Percentiles rank a stretch among this genome's conserved stretches.
These are phyloP conservation scores for Crocallis elinguaria DNA, from an alignment of 2,888 invertebrate species.

Conservation along the genomic window DNA sequence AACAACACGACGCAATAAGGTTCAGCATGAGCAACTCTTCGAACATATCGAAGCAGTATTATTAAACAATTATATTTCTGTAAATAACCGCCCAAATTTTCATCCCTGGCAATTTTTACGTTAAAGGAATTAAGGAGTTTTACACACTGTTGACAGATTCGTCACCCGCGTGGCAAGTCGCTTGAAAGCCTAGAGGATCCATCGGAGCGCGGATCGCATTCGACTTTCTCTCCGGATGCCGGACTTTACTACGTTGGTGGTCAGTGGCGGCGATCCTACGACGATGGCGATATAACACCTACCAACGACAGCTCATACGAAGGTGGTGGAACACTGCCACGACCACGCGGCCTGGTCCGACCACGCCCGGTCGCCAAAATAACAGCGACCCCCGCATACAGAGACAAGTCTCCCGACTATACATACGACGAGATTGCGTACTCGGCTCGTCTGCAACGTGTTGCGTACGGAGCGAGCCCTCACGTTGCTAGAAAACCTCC, in stretches of 20 bases:
- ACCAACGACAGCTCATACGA: conserved; percentile 90
- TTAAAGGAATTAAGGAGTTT: conserved; percentile 2
- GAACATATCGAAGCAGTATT: conserved; percentile 19
- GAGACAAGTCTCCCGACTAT: conserved; percentile 76
- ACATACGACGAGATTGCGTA: conserved; percentile 80
- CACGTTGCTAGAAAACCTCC: conserved; percentile 91
- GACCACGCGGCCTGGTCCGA: conserved; percentile 92
- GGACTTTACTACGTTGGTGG: conserved; percentile 85
- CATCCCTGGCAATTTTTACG: neutral
- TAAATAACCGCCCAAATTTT: conserved; percentile 13
- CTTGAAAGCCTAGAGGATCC: conserved; percentile 94
- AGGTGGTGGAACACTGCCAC: conserved; percentile 94
- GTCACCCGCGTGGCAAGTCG: conserved; percentile 93
- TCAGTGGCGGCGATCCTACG: conserved; percentile 91
- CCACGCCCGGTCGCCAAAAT: conserved; percentile 93
- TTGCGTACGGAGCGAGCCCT: conserved; percentile 87
- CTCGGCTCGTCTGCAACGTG: conserved; percentile 78
- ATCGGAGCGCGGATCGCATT: conserved; percentile 86
- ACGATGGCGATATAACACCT: conserved; percentile 94
- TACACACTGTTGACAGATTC: conserved; percentile 84
- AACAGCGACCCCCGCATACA: conserved; percentile 80
- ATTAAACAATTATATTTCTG: conserved; percentile 11
- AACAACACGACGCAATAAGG: conserved; percentile 28
- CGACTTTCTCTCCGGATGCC: conserved; percentile 86
- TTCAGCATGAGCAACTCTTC: conserved; percentile 35